Percentiles rank a stretch among this genome's conserved stretches.
Conservation (phyloP, 2,888 invertebrate genomes). For the Stegana nigrithorax region DNA sequence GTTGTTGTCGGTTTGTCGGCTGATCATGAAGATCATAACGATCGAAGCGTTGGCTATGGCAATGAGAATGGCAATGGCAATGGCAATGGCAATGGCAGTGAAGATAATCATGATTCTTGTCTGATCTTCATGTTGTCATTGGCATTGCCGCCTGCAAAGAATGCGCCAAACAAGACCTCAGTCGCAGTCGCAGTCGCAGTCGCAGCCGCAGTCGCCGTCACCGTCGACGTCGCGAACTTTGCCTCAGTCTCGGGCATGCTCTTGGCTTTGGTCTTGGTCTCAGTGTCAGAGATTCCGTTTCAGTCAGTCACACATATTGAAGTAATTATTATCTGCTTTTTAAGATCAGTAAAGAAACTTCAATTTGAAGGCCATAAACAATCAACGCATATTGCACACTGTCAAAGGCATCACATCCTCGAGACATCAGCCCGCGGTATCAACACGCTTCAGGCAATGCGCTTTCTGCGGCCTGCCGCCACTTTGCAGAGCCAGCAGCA, state of each 20-base stretch:
- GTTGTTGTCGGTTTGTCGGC: too few species aligned
- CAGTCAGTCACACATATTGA: conserved; percentile 62
- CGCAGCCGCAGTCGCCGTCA: background rate
- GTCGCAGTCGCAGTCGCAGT: background rate
- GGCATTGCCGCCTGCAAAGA: conserved; percentile 47
- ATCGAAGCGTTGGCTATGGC: conserved; percentile 16
- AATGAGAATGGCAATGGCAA: conserved; percentile 30
- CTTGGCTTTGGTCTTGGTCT: too few species aligned
- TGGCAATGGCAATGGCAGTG: conserved; percentile 13
- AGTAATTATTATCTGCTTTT: conserved; percentile 66
- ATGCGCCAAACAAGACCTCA: background rate
- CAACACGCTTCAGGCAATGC: background rate
- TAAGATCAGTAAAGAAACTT: conserved; percentile 50
- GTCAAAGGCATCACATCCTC: conserved; percentile 51
- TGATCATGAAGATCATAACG: conserved; percentile 54
- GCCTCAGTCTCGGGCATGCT: background rate
- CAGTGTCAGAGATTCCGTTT: too few species aligned
- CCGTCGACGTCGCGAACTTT: background rate
- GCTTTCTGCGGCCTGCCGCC: too few species aligned
- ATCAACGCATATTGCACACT: conserved; percentile 66
- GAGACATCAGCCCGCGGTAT: background rate
- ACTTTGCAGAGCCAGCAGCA: too few species aligned
- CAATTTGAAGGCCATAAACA: conserved; percentile 65
- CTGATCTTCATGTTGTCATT: conserved; percentile 1
- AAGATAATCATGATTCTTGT: background rate